phyloP scores from a whole-genome alignment of 2,797 vertebrate species.

The Epinephelus malabaricus region DNA sequence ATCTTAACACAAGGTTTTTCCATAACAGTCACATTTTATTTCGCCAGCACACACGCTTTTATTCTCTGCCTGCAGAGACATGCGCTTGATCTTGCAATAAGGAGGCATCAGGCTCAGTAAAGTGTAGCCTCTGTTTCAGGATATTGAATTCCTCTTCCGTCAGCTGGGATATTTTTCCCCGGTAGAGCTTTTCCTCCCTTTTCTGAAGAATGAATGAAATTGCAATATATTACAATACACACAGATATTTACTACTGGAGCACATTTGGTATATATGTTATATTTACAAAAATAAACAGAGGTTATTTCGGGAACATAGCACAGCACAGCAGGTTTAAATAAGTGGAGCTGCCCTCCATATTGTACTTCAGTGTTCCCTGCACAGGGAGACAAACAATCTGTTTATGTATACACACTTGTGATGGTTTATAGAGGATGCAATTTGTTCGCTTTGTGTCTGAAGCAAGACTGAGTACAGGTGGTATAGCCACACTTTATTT shows the following conservation, averaged over 20 bases:
- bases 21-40: conserved; percentile 12
- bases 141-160: conserved; percentile 23
- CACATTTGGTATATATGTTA: no score
- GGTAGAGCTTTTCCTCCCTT: neutral
- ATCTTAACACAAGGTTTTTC: conserved; percentile 7
- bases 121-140: neutral
- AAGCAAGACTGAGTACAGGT: no score
- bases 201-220: neutral
- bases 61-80: neutral
- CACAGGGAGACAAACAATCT: no score
- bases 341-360: no score
- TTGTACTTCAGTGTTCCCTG: no score
- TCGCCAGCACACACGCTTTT: neutral
- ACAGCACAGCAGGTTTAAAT: no score
- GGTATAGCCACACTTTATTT: no score
- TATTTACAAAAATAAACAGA: no score
- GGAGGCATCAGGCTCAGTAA: neutral
- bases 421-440: no score
- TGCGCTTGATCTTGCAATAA: neutral
- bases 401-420: no score
- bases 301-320: no score
- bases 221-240: neutral
- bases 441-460: no score
- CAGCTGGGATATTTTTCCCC: neutral
- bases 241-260: neutral